Conservation (phyloP, 2,113 vertebrate genomes). For the Eptesicus fuscus region DNA sequence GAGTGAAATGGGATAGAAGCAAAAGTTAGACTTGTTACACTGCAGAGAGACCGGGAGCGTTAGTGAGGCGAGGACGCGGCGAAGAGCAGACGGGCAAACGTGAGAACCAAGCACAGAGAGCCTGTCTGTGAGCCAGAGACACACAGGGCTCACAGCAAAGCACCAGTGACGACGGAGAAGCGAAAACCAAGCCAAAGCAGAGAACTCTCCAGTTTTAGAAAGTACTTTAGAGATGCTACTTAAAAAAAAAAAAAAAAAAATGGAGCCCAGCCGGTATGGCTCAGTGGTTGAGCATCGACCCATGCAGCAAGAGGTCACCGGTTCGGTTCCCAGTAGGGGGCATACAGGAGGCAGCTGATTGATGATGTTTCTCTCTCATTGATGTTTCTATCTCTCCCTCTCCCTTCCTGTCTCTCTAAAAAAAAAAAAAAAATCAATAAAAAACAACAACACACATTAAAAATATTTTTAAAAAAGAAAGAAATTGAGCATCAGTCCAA, state of each 20-base stretch:
- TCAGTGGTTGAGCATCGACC: too few species aligned
- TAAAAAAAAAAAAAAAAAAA: background rate
- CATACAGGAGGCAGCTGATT: too few species aligned
- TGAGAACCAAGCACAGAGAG: constrained; percentile 26
- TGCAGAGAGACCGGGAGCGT: constrained; percentile 81
- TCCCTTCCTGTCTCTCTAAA: too few species aligned
- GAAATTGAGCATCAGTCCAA: background rate
- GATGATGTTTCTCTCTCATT: too few species aligned
- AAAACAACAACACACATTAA: too few species aligned
- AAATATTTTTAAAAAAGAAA: background rate
- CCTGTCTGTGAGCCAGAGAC: constrained; percentile 62
- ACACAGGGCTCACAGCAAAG: constrained; percentile 67
- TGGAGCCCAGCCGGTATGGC: too few species aligned
- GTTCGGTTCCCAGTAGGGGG: too few species aligned
- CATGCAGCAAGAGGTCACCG: too few species aligned
- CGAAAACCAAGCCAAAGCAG: constrained; percentile 71
- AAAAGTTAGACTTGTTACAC: constrained; percentile 88
- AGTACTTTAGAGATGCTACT: constrained; percentile 46
- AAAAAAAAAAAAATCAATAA: too few species aligned
- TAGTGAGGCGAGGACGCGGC: constrained; percentile 82
- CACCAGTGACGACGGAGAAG: constrained; percentile 34
- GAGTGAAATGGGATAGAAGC: constrained; percentile 93
- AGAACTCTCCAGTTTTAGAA: background rate
- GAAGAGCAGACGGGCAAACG: constrained; percentile 58
- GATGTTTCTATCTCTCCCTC: too few species aligned